These are phyloP conservation scores for Pollachius pollachius DNA, from an alignment of 2,113 vertebrate genomes.

Conservation along the genomic window DNA sequence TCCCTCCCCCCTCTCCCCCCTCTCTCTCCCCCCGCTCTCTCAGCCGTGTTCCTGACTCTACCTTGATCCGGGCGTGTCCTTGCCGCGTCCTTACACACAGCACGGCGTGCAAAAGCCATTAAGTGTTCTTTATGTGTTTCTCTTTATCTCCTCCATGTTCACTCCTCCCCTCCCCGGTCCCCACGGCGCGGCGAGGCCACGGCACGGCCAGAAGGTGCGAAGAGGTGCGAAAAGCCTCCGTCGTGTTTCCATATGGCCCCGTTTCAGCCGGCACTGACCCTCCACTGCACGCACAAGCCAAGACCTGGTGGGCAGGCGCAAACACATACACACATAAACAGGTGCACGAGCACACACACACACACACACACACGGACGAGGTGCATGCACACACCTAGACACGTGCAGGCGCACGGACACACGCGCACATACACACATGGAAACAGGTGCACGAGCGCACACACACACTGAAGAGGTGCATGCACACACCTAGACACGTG, in stretches of 20 bases:
- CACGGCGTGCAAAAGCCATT: constrained; percentile 47
- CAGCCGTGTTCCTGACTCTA: not conserved
- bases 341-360: not conserved
- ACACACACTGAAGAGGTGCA: not conserved
- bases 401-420: not conserved
- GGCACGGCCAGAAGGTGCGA: constrained; percentile 55
- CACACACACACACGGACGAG: not conserved
- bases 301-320: not conserved
- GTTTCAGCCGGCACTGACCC: constrained; percentile 13
- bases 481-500: not conserved
- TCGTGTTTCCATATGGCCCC: constrained; percentile 45
- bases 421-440: constrained; percentile 3
- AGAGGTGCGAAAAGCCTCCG: constrained; percentile 66
- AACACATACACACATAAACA: constrained; percentile 7
- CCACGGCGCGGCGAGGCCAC: constrained; percentile 45
- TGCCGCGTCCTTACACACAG: constrained; percentile 52
- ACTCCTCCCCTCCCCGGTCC: constrained; percentile 31
- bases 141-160: constrained; percentile 6
- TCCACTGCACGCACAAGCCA: not conserved
- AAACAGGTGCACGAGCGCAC: constrained; percentile 5
- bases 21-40: no score
- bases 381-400: not conserved
- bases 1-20: no score
- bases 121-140: constrained; percentile 35
- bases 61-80: constrained; percentile 34